These are phyloP conservation scores for Epinotia ramella DNA, from an alignment of 2,888 invertebrate species.

Conservation along the genomic window DNA sequence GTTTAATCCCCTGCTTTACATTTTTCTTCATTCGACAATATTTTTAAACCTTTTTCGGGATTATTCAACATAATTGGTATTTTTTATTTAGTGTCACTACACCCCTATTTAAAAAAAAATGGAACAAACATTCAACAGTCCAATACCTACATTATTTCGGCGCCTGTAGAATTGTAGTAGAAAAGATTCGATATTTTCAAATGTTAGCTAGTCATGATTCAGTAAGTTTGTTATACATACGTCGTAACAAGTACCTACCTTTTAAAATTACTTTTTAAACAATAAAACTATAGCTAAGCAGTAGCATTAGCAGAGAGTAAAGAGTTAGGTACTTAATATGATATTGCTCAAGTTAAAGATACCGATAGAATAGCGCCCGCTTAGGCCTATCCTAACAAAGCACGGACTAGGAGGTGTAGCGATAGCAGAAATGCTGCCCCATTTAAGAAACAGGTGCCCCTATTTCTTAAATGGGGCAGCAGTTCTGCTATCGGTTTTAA, in stretches of 20 bases:
- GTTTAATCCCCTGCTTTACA: too few relatives aligned
- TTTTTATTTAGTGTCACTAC: too few relatives aligned
- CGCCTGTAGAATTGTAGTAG: not conserved
- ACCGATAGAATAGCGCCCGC: not conserved
- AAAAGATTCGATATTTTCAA: not conserved
- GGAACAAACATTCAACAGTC: not conserved
- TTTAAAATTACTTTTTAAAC: conserved; percentile 7
- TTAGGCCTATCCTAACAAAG: not conserved
- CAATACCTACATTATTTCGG: not conserved
- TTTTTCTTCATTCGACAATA: too few relatives aligned
- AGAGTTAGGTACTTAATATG: not conserved
- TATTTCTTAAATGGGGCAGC: too few relatives aligned
- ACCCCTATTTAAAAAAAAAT: not conserved
- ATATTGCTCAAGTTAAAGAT: not conserved
- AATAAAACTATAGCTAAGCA: not conserved
- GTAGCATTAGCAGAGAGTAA: conserved; percentile 19
- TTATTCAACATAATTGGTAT: too few relatives aligned
- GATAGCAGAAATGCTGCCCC: too few relatives aligned
- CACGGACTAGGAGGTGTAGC: not conserved
- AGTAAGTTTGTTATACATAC: conserved; percentile 29
- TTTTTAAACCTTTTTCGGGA: too few relatives aligned
- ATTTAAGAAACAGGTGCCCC: too few relatives aligned
- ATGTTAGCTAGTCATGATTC: conserved; percentile 43
- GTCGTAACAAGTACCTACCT: conserved; percentile 32
- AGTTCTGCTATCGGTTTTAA: not conserved